phyloP scores from a whole-genome alignment of 2,888 invertebrate genomes.

The Caenorhabditis afra region DNA sequence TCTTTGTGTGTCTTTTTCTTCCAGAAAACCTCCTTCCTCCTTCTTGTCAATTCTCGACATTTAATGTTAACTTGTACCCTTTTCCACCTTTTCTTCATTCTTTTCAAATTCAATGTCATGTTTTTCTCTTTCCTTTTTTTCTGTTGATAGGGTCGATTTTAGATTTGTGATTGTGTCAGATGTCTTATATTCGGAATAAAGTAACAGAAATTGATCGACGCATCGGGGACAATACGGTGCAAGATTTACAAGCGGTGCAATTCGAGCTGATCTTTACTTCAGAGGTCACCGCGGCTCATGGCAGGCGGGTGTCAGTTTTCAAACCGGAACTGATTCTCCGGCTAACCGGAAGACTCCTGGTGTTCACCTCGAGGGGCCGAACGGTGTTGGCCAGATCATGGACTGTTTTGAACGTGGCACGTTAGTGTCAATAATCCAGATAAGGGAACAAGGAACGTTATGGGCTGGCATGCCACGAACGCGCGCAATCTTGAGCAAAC shows the following conservation, averaged over 20 bases:
- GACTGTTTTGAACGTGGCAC: neutral
- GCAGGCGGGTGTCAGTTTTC: conserved; percentile 35
- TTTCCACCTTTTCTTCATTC: neutral
- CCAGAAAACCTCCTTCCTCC: neutral
- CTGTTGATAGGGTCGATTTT: conserved; percentile 43
- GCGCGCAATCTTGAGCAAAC: neutral
- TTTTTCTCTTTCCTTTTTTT: neutral
- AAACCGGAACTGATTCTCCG: conserved; percentile 45
- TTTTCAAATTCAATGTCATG: conserved; percentile 2
- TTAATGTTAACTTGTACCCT: neutral
- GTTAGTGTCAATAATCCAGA: neutral
- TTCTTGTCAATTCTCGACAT: conserved; percentile 2
- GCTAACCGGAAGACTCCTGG: neutral
- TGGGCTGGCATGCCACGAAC: neutral
- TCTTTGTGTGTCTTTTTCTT: conserved; percentile 13
- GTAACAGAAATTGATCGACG: neutral
- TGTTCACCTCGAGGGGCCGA: neutral
- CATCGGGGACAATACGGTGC: conserved; percentile 22
- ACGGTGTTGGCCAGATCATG: neutral
- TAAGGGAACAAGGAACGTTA: neutral
- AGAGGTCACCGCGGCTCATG: too few relatives aligned
- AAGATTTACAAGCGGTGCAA: conserved; percentile 15
- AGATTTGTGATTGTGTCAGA: conserved; percentile 54
- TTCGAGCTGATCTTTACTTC: neutral
- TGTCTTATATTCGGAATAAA: conserved; percentile 8